phyloP scores from a whole-genome alignment of 2,113 vertebrate genomes.

The Myxocyprinus asiaticus region DNA sequence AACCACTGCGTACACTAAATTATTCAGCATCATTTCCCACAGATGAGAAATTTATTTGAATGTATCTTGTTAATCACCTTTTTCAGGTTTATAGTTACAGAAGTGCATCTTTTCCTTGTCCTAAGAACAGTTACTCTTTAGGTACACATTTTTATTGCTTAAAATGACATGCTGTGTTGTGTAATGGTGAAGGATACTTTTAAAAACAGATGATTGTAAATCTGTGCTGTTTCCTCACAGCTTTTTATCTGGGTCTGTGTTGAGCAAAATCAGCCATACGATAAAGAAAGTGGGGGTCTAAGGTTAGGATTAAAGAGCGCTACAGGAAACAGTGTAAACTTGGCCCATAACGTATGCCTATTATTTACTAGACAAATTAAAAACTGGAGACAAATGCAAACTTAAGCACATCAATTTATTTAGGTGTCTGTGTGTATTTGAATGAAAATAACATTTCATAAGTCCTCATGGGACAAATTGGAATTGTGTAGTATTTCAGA shows the following conservation, averaged over 20 bases:
- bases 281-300: neutral
- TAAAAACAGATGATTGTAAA: slow-evolving; percentile 13
- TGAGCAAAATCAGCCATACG: neutral
- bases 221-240: slow-evolving; percentile 18
- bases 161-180: neutral
- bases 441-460: neutral
- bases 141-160: neutral
- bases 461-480: slow-evolving; percentile 1
- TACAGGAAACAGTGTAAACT: slow-evolving; percentile 5
- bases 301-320: neutral
- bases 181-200: slow-evolving; percentile 1
- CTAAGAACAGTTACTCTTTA: neutral
- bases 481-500: slow-evolving; percentile 2
- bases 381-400: slow-evolving; percentile 16
- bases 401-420: neutral
- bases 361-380: neutral
- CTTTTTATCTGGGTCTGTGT: slow-evolving; percentile 10
- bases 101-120: neutral
- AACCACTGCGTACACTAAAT: neutral
- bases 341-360: neutral
- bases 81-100: slow-evolving; percentile 1
- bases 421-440: neutral
- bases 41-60: neutral
- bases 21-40: no score
- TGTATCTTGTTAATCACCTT: neutral